Percentiles rank a stretch among this genome's conserved stretches.
phyloP scores from a whole-genome alignment of 2,797 vertebrate species.

The Fringilla coelebs region DNA sequence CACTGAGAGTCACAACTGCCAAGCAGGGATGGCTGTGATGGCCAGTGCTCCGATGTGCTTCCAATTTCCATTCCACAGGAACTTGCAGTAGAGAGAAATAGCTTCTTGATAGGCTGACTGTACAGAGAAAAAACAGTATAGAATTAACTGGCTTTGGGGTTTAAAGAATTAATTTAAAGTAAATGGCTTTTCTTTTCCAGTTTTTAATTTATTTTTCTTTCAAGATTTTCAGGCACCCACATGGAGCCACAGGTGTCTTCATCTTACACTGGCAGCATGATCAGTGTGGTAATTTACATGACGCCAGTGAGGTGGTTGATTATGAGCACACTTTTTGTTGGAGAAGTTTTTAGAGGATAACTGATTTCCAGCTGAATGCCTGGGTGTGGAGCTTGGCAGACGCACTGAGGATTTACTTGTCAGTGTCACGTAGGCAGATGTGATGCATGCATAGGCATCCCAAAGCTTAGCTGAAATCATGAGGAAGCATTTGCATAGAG shows the following conservation, averaged over 20 bases:
- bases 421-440: not conserved
- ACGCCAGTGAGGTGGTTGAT: not conserved
- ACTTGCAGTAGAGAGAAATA: not conserved
- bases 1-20: not conserved
- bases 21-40: not conserved
- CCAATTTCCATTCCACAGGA: not conserved
- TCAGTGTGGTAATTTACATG: not conserved
- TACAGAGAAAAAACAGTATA: not conserved
- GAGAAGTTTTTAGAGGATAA: not conserved
- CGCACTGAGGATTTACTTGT: not conserved
- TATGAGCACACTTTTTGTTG: not conserved
- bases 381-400: not conserved
- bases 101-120: not conserved
- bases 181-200: not conserved
- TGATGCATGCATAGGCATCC: not conserved
- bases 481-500: not conserved
- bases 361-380: not conserved
- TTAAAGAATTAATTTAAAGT: not conserved
- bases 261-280: not conserved
- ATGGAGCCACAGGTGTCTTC: not conserved
- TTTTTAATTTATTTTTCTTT: not conserved
- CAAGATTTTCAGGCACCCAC: not conserved
- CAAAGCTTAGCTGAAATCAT: not conserved
- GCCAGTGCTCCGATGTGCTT: not conserved
- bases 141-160: not conserved